phyloP scores from a whole-genome alignment of 1,140 invertebrate species.

The Bombus balteatus region DNA sequence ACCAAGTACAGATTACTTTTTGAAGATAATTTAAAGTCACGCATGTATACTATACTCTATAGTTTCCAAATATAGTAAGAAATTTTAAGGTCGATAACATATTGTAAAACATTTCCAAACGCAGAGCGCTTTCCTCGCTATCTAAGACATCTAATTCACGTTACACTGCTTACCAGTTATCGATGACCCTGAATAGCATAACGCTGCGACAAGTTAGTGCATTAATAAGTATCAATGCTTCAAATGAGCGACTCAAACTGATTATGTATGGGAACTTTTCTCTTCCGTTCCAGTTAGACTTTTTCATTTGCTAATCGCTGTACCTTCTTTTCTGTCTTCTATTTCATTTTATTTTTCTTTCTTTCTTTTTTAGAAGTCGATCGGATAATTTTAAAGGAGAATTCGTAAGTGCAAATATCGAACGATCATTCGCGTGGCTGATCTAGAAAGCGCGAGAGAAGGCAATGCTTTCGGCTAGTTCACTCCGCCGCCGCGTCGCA shows the following conservation, averaged over 20 bases:
- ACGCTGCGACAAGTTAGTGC: neutral
- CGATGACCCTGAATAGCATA: neutral
- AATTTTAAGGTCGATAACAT: neutral
- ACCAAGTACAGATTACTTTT: too few relatives aligned
- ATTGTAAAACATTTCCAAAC: neutral
- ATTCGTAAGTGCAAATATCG: neutral
- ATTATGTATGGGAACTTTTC: too few relatives aligned
- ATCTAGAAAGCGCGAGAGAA: constrained; percentile 66
- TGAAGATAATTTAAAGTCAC: too few relatives aligned
- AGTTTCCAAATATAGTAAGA: neutral
- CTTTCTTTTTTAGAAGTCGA: neutral
- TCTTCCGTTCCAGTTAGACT: neutral
- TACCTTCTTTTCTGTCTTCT: neutral
- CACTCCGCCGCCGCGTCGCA: constrained; percentile 44
- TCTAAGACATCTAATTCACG: neutral
- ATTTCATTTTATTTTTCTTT: too few relatives aligned
- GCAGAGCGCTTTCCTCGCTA: neutral
- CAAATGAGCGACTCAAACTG: too few relatives aligned
- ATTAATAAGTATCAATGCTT: neutral
- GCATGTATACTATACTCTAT: neutral
- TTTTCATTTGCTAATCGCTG: neutral
- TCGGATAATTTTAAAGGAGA: neutral
- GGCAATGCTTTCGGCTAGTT: constrained; percentile 52
- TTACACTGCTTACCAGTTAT: neutral
- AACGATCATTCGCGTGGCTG: constrained; percentile 17